Base-by-base conservation (phyloP, 2,797 vertebrate genomes). In the Microctenopoma steveboyesi region DNA sequence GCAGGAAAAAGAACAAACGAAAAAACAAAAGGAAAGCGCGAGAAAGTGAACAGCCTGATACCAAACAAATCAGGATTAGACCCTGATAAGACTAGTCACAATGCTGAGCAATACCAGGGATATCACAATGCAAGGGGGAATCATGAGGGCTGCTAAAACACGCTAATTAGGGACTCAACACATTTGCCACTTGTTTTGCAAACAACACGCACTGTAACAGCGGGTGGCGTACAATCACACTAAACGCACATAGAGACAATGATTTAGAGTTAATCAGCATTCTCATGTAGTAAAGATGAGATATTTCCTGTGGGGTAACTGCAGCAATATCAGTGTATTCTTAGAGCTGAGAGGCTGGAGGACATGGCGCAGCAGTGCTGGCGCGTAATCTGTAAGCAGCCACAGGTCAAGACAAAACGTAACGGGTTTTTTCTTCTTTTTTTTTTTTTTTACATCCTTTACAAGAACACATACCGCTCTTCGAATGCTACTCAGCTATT, bases 11-110 rank as follows among this genome's bases (percentile, higher is more conserved):
- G 68, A 83, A 63, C 50, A 15, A 15, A 56, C 71, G 70, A 79
- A 55, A 72, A 72, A 79, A 65, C 70, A 64, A 76, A 78, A 60
- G 50, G 61, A 76, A 62, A 13, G 56, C 35, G 55, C 16, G 79
- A 72, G 66, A 63, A 70, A 74, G 73, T 8, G 78, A 56, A 60
- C 47, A 15, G 53, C 81, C 74, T 92, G 83, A 90, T 67, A 78
- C 86, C 86, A 88, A 91, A 89, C 81, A 88, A 89, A 87, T 89
- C 85, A 15, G 89, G 89, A 92, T 92, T 91, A 92, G 82, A 81
- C 76, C 79, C 84, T 86, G 87, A 92, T 92, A 92, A 92, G 88
- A 89, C 91, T 74, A 59, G 88, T 92, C 88, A 91, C 91, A 91
- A 90, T 92, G 90, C 85, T 69, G 72, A 76, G 86, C 85, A 85